Evolutionary conservation across 2,113 vertebrate genomes (phyloP).

Genomic region (Myiagra hebetior): DNA sequence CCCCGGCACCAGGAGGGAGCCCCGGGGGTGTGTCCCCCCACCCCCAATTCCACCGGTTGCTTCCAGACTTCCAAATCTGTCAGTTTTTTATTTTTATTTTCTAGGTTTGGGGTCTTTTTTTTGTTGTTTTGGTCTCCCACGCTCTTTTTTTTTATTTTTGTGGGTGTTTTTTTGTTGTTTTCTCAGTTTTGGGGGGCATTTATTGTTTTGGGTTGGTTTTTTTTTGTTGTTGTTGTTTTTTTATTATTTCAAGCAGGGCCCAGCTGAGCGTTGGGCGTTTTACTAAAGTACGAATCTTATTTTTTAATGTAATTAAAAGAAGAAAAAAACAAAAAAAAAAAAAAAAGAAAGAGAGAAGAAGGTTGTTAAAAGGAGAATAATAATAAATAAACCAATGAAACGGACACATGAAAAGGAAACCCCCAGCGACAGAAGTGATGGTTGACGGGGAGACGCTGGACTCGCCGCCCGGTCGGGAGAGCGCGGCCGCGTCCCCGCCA

Average conservation of each 20-base stretch:
- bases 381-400: constrained; percentile 56
- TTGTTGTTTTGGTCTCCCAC: neutral
- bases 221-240: constrained; percentile 38
- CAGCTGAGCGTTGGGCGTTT: constrained; percentile 59
- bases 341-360: neutral
- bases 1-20: neutral
- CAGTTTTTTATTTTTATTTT: constrained; percentile 43
- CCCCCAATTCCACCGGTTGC: neutral
- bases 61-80: constrained; percentile 48
- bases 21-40: neutral
- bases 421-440: constrained; percentile 55
- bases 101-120: neutral
- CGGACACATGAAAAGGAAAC: neutral
- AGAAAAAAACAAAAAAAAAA: neutral
- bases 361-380: constrained; percentile 23
- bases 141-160: constrained; percentile 33
- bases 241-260: constrained; percentile 73
- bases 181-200: neutral
- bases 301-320: constrained; percentile 73
- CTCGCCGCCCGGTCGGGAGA: neutral
- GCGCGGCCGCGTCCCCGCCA: constrained; percentile 57
- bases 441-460: constrained; percentile 26
- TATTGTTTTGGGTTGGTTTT: neutral
- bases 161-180: constrained; percentile 29
- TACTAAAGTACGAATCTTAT: constrained; percentile 81